Evolutionary conservation across 2,113 vertebrate genomes (phyloP).

Genomic region (Muntiacus muntjak): DNA sequence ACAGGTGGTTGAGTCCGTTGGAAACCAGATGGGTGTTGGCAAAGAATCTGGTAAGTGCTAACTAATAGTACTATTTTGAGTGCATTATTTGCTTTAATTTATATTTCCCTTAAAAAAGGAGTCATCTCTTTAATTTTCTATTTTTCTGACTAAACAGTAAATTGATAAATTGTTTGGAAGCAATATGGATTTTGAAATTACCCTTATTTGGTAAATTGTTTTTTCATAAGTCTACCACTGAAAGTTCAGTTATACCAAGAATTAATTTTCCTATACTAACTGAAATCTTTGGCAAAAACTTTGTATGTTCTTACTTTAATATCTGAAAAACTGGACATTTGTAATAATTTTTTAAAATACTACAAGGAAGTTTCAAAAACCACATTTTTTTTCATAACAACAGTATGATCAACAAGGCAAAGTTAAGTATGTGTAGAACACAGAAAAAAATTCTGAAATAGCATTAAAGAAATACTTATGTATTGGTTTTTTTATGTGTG

Average conservation of each 20-base stretch:
- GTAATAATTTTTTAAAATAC: neutral
- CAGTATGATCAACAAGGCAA: neutral
- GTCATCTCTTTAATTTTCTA: neutral
- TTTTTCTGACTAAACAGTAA: neutral
- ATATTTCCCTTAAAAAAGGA: neutral
- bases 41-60: slow-evolving; percentile 93
- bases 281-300: neutral
- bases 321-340: neutral
- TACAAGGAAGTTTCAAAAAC: neutral
- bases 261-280: neutral
- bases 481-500: neutral
- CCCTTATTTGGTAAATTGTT: neutral
- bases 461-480: neutral
- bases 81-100: neutral
- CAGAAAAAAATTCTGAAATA: neutral
- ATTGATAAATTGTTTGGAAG: neutral
- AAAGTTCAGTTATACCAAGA: neutral
- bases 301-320: slow-evolving; percentile 15
- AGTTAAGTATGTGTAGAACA: neutral
- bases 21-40: slow-evolving; percentile 98
- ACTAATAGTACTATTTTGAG: neutral
- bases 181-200: neutral
- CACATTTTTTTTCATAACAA: slow-evolving; percentile 5
- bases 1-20: slow-evolving; percentile 90
- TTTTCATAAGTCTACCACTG: neutral